Conservation (phyloP, 2,797 vertebrate genomes). For the Agapornis canus region DNA sequence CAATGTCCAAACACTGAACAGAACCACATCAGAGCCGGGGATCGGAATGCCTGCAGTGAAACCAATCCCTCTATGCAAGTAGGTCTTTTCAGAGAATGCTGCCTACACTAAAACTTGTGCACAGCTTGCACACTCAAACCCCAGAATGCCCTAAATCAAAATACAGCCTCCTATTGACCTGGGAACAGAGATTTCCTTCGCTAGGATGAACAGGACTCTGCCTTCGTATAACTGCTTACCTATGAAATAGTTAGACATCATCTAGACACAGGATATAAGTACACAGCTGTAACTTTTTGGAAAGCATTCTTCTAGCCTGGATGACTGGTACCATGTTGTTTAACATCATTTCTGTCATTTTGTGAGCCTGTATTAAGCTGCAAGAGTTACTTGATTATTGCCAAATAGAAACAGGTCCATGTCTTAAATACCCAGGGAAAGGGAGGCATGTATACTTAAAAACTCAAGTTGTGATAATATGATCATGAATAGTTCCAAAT, state of each 20-base stretch:
- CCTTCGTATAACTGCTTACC: neutral
- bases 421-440: neutral
- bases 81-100: neutral
- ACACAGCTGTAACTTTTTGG: neutral
- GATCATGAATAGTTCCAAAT: neutral
- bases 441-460: neutral
- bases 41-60: neutral
- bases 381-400: neutral
- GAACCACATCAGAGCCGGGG: neutral
- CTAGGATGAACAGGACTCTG: neutral
- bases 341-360: neutral
- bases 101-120: neutral
- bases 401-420: neutral
- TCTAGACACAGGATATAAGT: neutral
- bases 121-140: neutral
- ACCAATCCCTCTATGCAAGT: neutral
- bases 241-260: neutral
- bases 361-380: neutral
- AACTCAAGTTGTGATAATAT: neutral
- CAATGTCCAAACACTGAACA: neutral
- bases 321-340: neutral
- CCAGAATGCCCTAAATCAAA: neutral
- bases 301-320: neutral
- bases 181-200: neutral
- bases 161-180: neutral